phyloP scores from a whole-genome alignment of 2,888 invertebrate genomes.

The Timema cristinae region DNA sequence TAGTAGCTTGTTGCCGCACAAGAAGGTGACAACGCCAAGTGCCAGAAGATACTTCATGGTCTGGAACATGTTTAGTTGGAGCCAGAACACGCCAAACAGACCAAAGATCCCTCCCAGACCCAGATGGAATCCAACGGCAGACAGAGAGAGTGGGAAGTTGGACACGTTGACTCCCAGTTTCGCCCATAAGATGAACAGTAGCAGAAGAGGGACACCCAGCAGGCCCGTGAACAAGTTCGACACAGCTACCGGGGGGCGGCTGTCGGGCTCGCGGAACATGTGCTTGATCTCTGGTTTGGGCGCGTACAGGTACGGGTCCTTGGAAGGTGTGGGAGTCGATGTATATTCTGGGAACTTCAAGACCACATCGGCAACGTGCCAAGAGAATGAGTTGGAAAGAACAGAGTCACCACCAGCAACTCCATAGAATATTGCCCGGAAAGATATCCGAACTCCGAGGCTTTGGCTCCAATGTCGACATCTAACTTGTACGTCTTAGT shows the following conservation, averaged over 20 bases:
- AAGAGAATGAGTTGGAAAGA: slow-evolving; percentile 82
- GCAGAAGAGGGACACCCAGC: slow-evolving; percentile 73
- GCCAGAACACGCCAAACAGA: slow-evolving; percentile 89
- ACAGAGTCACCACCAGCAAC: slow-evolving; percentile 89
- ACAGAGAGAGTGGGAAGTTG: slow-evolving; percentile 71
- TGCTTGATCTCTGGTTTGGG: slow-evolving; percentile 67
- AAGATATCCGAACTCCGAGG: slow-evolving; percentile 69
- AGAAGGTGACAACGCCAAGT: slow-evolving; percentile 83
- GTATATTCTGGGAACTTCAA: slow-evolving; percentile 63
- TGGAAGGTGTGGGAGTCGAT: slow-evolving; percentile 39
- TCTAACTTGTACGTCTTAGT: slow-evolving; percentile 82
- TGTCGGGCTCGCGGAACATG: slow-evolving; percentile 86
- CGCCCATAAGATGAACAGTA: slow-evolving; percentile 82
- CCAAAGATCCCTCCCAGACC: slow-evolving; percentile 83
- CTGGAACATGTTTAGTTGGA: slow-evolving; percentile 92
- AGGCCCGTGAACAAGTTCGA: slow-evolving; percentile 88
- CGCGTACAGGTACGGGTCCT: slow-evolving; percentile 44
- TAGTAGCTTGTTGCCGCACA: slow-evolving; percentile 88
- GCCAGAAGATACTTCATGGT: slow-evolving; percentile 86
- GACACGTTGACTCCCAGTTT: slow-evolving; percentile 81
- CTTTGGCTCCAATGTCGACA: slow-evolving; percentile 77
- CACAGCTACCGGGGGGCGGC: slow-evolving; percentile 80
- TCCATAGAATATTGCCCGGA: slow-evolving; percentile 79
- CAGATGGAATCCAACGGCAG: slow-evolving; percentile 84
- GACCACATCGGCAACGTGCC: slow-evolving; percentile 75